Conservation (phyloP, 1,140 invertebrate species). For the Oncopodura yosiiana region DNA sequence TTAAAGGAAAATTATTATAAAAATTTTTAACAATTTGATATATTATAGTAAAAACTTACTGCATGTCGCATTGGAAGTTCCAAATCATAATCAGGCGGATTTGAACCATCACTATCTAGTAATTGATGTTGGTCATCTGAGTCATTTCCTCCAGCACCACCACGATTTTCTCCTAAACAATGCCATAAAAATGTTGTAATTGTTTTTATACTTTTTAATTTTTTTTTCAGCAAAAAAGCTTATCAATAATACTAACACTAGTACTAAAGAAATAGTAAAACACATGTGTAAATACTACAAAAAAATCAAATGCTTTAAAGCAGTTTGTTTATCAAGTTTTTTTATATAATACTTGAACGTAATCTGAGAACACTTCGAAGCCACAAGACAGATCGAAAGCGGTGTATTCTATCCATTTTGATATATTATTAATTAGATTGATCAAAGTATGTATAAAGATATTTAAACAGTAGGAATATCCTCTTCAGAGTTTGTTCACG, state of each 20-base stretch:
- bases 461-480: too few relatives aligned
- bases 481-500: neutral
- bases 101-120: neutral
- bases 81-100: conserved; percentile 12
- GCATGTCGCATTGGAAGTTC: conserved; percentile 26
- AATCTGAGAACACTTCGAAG: conserved; percentile 11
- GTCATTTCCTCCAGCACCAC: conserved; percentile 2
- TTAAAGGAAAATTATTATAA: conserved; percentile 24
- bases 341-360: conserved; percentile 6
- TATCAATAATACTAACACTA: too few relatives aligned
- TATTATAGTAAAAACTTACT: conserved; percentile 17
- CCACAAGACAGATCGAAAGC: conserved; percentile 13
- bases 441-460: too few relatives aligned
- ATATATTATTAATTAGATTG: neutral
- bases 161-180: neutral
- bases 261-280: too few relatives aligned
- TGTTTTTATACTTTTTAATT: too few relatives aligned
- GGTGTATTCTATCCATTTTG: conserved; percentile 7
- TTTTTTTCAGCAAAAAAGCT: too few relatives aligned
- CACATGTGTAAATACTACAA: too few relatives aligned
- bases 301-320: too few relatives aligned
- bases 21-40: neutral
- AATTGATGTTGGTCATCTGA: neutral
- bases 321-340: too few relatives aligned
- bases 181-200: too few relatives aligned